Conservation (phyloP, 2,888 invertebrate genomes). For the Papilio demoleus region DNA sequence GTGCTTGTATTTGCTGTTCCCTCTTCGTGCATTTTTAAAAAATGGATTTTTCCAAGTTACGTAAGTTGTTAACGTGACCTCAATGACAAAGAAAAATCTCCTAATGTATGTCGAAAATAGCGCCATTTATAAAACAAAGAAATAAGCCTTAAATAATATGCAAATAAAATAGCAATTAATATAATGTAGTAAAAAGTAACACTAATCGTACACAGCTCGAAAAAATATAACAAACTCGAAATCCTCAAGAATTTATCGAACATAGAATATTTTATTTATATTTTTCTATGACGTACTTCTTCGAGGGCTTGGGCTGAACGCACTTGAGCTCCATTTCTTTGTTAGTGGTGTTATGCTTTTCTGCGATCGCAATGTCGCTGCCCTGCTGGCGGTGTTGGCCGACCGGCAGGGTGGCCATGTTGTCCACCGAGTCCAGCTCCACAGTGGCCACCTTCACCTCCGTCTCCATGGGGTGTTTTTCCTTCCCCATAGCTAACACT, state of each 20-base stretch:
- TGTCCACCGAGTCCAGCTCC: slow-evolving; percentile 93
- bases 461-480: slow-evolving; percentile 83
- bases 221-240: not conserved
- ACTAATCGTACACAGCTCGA: not conserved
- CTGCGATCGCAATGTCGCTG: slow-evolving; percentile 88
- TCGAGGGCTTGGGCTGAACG: slow-evolving; percentile 92
- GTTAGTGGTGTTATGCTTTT: slow-evolving; percentile 92
- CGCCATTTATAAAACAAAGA: too few relatives aligned
- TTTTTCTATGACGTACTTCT: slow-evolving; percentile 86
- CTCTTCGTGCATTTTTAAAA: not conserved
- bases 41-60: not conserved
- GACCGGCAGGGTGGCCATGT: slow-evolving; percentile 94
- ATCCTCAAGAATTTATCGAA: not conserved
- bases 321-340: slow-evolving; percentile 95
- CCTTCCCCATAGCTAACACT: slow-evolving; percentile 74
- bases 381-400: slow-evolving; percentile 88
- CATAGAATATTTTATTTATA: not conserved
- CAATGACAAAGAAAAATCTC: not conserved
- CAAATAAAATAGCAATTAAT: too few relatives aligned
- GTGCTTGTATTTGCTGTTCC: not conserved
- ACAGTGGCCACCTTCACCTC: slow-evolving; percentile 96
- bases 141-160: not conserved
- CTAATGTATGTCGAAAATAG: not conserved
- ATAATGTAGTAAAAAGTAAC: not conserved
- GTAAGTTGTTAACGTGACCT: not conserved